phyloP scores from a whole-genome alignment of 2,113 vertebrate species.

The Malurus elegans region DNA sequence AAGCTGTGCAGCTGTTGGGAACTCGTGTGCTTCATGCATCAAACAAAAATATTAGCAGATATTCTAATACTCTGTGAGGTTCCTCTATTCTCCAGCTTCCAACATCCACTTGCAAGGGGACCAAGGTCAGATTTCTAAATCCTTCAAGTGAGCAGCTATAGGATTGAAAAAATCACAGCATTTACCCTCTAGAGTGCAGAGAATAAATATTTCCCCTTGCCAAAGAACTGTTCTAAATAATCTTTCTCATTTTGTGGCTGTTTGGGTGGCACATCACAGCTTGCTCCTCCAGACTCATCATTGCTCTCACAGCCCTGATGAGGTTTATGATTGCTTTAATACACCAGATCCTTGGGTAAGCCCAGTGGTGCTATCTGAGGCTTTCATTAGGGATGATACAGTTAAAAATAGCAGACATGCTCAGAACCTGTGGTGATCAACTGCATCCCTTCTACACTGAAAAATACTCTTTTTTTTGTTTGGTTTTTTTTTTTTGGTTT shows the following conservation, averaged over 20 bases:
- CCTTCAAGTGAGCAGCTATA: not conserved
- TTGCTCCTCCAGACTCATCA: constrained; percentile 32
- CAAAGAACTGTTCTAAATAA: constrained; percentile 1
- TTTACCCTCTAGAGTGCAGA: not conserved
- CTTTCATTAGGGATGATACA: constrained; percentile 24
- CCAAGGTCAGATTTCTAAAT: not conserved
- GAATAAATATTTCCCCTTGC: not conserved
- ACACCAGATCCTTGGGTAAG: constrained; percentile 17
- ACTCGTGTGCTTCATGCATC: not conserved
- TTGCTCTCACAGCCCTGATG: constrained; percentile 13
- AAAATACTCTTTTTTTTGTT: not conserved
- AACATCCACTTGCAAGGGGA: not conserved
- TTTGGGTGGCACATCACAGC: constrained; percentile 32
- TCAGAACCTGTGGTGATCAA: not conserved
- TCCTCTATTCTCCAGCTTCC: not conserved
- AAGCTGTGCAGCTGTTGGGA: not conserved
- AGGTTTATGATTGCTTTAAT: constrained; percentile 42
- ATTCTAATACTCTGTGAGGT: not conserved
- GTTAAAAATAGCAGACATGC: constrained; percentile 16
- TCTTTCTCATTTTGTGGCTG: not conserved
- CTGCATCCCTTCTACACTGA: not conserved
- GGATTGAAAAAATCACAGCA: not conserved
- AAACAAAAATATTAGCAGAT: not conserved
- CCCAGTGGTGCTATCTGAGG: constrained; percentile 13
- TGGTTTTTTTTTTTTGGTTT: too few species aligned